A percentile compares a stretch with the other conserved stretches of the same genome.
Evolutionary conservation across 2,888 invertebrate genomes (phyloP).

Genomic region (Ametastegia equiseti): DNA sequence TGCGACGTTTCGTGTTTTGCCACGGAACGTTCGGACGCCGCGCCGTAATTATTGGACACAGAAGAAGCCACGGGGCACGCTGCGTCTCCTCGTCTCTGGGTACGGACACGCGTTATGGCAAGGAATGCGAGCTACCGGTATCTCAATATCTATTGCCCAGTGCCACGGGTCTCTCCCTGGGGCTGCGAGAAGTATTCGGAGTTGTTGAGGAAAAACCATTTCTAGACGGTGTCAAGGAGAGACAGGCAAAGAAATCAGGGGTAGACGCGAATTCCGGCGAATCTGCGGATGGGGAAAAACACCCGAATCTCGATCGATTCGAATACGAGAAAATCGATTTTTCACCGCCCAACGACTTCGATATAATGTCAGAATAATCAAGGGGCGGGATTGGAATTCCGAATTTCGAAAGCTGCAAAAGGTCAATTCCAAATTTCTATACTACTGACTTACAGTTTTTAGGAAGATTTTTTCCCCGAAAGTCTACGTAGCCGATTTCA

Average conservation of each 20-base stretch:
- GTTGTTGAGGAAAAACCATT: conserved; percentile 14
- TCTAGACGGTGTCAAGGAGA: conserved; percentile 15
- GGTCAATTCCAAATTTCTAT: too few species aligned
- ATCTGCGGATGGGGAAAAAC: neutral
- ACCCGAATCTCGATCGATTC: neutral
- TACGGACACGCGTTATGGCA: conserved; percentile 42
- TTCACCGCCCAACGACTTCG: neutral
- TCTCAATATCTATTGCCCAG: conserved; percentile 41
- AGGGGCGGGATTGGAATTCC: too few species aligned
- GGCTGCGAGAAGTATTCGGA: conserved; percentile 30
- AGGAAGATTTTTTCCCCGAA: too few species aligned
- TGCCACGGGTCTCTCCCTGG: conserved; percentile 23
- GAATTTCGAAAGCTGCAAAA: too few species aligned
- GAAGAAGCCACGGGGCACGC: conserved; percentile 33
- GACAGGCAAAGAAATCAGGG: neutral
- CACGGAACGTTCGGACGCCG: conserved; percentile 24
- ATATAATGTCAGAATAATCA: neutral
- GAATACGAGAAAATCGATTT: neutral
- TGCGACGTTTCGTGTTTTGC: conserved; percentile 34
- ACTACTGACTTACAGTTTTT: neutral
- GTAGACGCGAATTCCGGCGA: neutral
- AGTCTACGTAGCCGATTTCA: too few species aligned
- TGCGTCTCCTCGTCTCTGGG: conserved; percentile 21
- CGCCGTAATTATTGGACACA: conserved; percentile 47
- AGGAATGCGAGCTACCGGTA: conserved; percentile 45